Base-by-base conservation (phyloP, 1,140 invertebrate genomes). In the Zaprionus davidi region DNA sequence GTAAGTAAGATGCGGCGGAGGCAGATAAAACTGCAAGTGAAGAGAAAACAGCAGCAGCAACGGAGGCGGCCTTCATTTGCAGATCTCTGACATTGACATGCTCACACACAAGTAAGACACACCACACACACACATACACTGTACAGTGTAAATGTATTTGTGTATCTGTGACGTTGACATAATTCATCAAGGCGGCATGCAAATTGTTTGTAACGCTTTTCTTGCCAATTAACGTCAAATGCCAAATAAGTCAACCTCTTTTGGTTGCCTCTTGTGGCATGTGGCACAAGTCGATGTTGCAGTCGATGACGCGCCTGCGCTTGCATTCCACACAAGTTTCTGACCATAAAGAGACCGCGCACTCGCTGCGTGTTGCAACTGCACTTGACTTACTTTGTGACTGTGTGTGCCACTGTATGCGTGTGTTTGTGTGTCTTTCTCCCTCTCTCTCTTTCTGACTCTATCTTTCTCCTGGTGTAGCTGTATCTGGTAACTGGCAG, bases 71-170 rank as follows among this genome's bases (percentile, higher is more conserved):
- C 81, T 83, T 83, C 81, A 79, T 49, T 56, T 56, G 63, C 38
- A 72, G 82, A 85, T 78, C 82, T 71, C 82, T 87, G 82, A 87
- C 82, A 86, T 86, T 86, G 82, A 87, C 87, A 70, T 85, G 60
- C 57, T 58, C 62, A 66, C 72, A 65, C 58, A 34, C 31, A 34
- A 34, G 31, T 34, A 34, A 34, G 11, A 11, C 9, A 34, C 9
- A 11, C 31, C 9, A 34, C 31, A 41, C 57, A 49, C 3, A 41
- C 44, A 65, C 34, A 49, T n/a, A 57, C 20, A 31, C n/a, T n/a
- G n/a, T 65, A 64, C 20, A 58, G 7, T 51, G 11, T 13, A 11
- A 4, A 11, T 36, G 22, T 55, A 12, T 28, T 6, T 28, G 11
- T 65, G 12, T 26, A 12, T 55, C 17, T 60, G 22, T 69, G 46